Evolutionary conservation across 2,888 invertebrate species (phyloP).

Genomic region (Chloromyia formosa): DNA sequence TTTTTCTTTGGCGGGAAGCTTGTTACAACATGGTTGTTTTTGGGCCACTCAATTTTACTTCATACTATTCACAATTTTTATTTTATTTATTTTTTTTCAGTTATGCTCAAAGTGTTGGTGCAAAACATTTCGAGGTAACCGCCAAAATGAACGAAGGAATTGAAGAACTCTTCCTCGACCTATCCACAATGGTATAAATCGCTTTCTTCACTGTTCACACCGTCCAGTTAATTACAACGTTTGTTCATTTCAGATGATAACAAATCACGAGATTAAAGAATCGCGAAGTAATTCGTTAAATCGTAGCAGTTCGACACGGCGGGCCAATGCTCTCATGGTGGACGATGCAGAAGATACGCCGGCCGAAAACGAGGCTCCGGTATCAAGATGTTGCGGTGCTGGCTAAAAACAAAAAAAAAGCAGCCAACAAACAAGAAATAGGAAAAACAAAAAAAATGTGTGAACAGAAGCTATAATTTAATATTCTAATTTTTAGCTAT

Average conservation of each 20-base stretch:
- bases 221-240: not conserved
- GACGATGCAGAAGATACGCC: constrained; percentile 51
- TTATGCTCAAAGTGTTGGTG: constrained; percentile 90
- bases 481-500: no score
- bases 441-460: no score
- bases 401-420: constrained; percentile 44
- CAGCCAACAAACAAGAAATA: not conserved
- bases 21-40: no score
- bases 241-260: constrained; percentile 48
- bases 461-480: no score
- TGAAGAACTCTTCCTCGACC: constrained; percentile 87
- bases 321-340: constrained; percentile 52
- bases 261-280: constrained; percentile 49
- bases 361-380: constrained; percentile 43
- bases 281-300: constrained; percentile 48
- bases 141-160: constrained; percentile 92
- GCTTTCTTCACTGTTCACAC: not conserved
- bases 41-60: no score
- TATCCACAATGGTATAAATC: constrained; percentile 78
- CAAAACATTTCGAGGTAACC: constrained; percentile 91
- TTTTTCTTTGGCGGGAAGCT: no score
- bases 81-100: constrained; percentile 65
- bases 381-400: constrained; percentile 51
- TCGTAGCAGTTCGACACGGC: constrained; percentile 52
- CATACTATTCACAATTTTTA: no score